Conservation (phyloP, 2,797 vertebrate genomes). For the Argentina silus region DNA sequence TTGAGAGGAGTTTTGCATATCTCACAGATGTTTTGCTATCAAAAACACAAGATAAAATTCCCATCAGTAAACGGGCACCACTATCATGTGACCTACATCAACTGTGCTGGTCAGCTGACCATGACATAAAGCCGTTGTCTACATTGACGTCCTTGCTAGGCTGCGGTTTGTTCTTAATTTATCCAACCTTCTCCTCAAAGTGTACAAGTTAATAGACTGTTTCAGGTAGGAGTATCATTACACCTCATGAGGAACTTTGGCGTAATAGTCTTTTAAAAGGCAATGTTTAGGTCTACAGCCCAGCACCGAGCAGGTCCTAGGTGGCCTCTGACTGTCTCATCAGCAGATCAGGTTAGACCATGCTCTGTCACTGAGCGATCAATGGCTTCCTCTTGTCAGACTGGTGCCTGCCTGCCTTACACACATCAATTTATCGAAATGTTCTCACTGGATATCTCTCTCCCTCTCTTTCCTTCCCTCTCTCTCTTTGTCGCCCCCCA, state of each 20-base stretch:
- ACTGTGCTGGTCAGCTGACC: too few relatives aligned
- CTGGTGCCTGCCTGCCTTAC: conserved; percentile 50
- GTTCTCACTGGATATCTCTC: conserved; percentile 48
- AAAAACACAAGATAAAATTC: too few relatives aligned
- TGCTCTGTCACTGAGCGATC: conserved; percentile 58
- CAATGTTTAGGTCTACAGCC: conserved; percentile 44
- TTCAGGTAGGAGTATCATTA: conserved; percentile 65
- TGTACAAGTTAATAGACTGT: conserved; percentile 65
- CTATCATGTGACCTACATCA: too few relatives aligned
- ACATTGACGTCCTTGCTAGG: too few relatives aligned
- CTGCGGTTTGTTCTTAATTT: too few relatives aligned
- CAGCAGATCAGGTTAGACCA: conserved; percentile 45
- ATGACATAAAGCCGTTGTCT: too few relatives aligned
- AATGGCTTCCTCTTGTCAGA: conserved; percentile 54
- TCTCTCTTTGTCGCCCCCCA: background rate
- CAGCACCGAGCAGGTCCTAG: conserved; percentile 51
- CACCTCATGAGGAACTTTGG: conserved; percentile 53
- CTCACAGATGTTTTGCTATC: too few relatives aligned
- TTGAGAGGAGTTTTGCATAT: too few relatives aligned
- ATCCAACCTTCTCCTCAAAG: too few relatives aligned
- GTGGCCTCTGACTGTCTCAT: conserved; percentile 57
- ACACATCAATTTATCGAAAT: conserved; percentile 58
- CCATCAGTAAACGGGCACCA: too few relatives aligned
- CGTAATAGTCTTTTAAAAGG: conserved; percentile 54
- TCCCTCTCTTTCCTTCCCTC: conserved; percentile 2